These are phyloP conservation scores for Labeo rohita DNA, from an alignment of 2,113 vertebrate species.

Conservation along the genomic window DNA sequence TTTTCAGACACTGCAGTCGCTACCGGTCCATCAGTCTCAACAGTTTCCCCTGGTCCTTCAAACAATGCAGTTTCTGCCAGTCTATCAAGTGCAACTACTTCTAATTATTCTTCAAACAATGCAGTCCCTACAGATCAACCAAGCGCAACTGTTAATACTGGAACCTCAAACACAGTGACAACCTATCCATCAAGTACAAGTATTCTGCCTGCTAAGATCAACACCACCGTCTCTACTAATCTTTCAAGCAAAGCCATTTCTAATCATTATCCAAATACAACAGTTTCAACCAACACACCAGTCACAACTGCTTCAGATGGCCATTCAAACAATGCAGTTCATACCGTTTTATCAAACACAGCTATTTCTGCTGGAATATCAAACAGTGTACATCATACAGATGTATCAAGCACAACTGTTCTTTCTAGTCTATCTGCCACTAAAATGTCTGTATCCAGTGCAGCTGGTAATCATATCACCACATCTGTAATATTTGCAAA, in stretches of 20 bases:
- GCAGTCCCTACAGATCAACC: no score
- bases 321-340: background rate
- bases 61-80: no score
- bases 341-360: background rate
- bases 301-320: background rate
- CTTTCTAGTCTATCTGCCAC: background rate
- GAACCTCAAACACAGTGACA: background rate
- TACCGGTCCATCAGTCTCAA: no score
- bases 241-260: background rate
- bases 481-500: background rate
- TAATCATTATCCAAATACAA: no score
- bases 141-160: no score
- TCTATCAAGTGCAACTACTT: no score
- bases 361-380: background rate
- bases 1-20: background rate
- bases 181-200: background rate
- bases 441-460: background rate
- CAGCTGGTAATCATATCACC: background rate
- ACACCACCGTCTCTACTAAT: background rate
- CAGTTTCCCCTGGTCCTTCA: no score
- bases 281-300: no score
- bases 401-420: background rate
- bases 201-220: background rate
- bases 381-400: background rate
- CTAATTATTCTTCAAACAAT: no score